Percentiles rank a stretch among this genome's conserved stretches.
These are phyloP conservation scores for Drosophila nigromelanica DNA, from an alignment of 1,140 invertebrate genomes.

Conservation along the genomic window DNA sequence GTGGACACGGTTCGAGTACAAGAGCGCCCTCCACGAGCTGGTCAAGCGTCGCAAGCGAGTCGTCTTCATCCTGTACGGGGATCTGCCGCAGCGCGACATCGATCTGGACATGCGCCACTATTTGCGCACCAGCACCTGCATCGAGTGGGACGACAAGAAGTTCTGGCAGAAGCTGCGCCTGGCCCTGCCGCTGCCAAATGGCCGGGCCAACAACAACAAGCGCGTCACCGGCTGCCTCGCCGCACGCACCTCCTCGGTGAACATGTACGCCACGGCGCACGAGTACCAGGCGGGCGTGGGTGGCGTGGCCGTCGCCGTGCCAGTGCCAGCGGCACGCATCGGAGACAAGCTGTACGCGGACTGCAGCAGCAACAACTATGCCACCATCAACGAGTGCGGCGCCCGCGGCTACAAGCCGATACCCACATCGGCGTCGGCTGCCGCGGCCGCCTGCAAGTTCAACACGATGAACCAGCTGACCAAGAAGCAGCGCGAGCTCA, in stretches of 20 bases:
- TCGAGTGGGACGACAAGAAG: conserved; percentile 95
- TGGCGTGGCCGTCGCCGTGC: conserved; percentile 18
- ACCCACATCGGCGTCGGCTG: conserved; percentile 65
- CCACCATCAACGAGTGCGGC: conserved; percentile 80
- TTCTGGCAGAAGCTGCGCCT: conserved; percentile 98
- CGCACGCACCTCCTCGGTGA: conserved; percentile 79
- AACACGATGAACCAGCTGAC: conserved; percentile 76
- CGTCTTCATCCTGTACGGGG: conserved; percentile 93
- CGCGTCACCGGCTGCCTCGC: conserved; percentile 56
- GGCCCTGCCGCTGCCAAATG: conserved; percentile 89
- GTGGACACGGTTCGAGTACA: conserved; percentile 97
- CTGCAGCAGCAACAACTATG: conserved; percentile 78
- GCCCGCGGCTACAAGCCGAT: conserved; percentile 72
- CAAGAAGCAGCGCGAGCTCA: conserved; percentile 70
- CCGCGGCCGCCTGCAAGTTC: conserved; percentile 76
- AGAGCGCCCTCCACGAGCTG: conserved; percentile 95
- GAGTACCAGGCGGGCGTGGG: conserved; percentile 61
- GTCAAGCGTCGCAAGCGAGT: conserved; percentile 92
- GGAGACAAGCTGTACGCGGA: conserved; percentile 65
- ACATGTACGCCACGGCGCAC: conserved; percentile 87
- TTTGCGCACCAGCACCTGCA: conserved; percentile 94
- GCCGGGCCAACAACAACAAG: conserved; percentile 75
- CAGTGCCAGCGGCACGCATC: conserved; percentile 37
- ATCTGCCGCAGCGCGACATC: conserved; percentile 92
- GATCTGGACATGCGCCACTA: conserved; percentile 95